Percentiles rank a stretch among this genome's conserved stretches.
phyloP scores from a whole-genome alignment of 2,888 invertebrate species.

The Aradus depressus region DNA sequence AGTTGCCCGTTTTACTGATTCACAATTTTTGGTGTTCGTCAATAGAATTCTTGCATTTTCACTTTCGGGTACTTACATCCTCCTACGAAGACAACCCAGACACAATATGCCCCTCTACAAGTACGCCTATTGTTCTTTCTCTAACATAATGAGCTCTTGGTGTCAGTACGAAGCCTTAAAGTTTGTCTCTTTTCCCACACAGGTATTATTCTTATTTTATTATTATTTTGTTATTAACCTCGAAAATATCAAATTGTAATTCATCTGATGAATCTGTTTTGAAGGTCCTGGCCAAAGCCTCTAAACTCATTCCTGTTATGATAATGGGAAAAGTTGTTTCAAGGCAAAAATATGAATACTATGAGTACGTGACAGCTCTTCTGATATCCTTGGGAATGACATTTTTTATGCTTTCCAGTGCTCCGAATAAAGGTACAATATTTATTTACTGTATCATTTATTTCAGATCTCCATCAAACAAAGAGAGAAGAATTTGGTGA shows the following conservation, averaged over 20 bases:
- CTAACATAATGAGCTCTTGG: conserved; percentile 98
- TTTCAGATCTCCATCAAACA: too few relatives aligned
- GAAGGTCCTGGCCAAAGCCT: conserved; percentile 87
- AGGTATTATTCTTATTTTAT: conserved; percentile 45
- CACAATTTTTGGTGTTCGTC: conserved; percentile 92
- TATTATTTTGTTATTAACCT: not conserved
- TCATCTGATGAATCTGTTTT: conserved; percentile 26
- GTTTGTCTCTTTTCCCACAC: conserved; percentile 95
- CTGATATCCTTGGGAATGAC: conserved; percentile 88
- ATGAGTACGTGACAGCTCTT: conserved; percentile 84
- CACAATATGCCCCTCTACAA: conserved; percentile 83
- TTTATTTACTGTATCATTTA: conserved; percentile 21
- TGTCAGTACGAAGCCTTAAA: conserved; percentile 99
- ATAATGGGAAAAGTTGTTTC: conserved; percentile 91
- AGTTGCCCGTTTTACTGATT: conserved; percentile 70
- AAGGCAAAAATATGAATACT: conserved; percentile 69
- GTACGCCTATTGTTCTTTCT: conserved; percentile 90
- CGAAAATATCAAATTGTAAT: too few relatives aligned
- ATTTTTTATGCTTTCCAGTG: conserved; percentile 76
- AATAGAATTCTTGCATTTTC: conserved; percentile 81
- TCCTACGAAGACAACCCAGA: conserved; percentile 48
- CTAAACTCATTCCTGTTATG: conserved; percentile 97
- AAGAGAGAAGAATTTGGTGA: too few relatives aligned
- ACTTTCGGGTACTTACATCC: conserved; percentile 55
- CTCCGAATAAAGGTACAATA: conserved; percentile 50